Base-by-base conservation (phyloP, 2,113 vertebrate genomes). In the Pygoscelis antarcticus region DNA sequence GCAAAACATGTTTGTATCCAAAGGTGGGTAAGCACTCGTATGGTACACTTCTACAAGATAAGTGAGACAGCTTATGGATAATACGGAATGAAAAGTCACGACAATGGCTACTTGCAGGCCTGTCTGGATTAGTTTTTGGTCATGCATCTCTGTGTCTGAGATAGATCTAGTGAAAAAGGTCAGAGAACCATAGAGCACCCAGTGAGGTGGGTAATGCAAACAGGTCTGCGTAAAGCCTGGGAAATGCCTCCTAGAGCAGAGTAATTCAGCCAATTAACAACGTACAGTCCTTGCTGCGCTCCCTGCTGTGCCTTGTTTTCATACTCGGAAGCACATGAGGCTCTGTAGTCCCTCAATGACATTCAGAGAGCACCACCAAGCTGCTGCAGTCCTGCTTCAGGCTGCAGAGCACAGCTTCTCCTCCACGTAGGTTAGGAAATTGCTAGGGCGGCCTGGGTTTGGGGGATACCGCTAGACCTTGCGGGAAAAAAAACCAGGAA, bases 1-100 rank as follows among this genome's bases (percentile, higher is more conserved):
- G 97, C 82, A 99, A 97, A 97, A 99, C 96, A n/a, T 99, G 99
- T 96, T 98, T 99, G 92, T 99, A 99, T 91, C 99, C 99, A 96
- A 99, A 99, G 4, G 99, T 98, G 55, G 99, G 99, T 78, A 98
- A 97, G 82, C 99, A 99, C 54, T 94, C 72, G 0, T 69, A 18
- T 4, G 94, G 95, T 1, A 98, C 93, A n/a, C 96, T 96, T 74
- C 99, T 99, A 98, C 76, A 97, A 95, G 95, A 85, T 57, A 96
- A 68, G 72, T 38, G 54, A 84, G 62, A 91, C 16, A 83, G 54
- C 7, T 94, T 70, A 66, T 49, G 51, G 81, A 60, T 51, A 72
- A 72, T 0, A 27, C 7, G 60, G 68, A 57, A 29, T 27, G 16
- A 83, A 61, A 86, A 91, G 87, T 55, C 29, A 76, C 49, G 60